A percentile compares a stretch with the other conserved stretches of the same genome.
phyloP scores from a whole-genome alignment of 2,113 vertebrate species.

The Melanocharis versteri region DNA sequence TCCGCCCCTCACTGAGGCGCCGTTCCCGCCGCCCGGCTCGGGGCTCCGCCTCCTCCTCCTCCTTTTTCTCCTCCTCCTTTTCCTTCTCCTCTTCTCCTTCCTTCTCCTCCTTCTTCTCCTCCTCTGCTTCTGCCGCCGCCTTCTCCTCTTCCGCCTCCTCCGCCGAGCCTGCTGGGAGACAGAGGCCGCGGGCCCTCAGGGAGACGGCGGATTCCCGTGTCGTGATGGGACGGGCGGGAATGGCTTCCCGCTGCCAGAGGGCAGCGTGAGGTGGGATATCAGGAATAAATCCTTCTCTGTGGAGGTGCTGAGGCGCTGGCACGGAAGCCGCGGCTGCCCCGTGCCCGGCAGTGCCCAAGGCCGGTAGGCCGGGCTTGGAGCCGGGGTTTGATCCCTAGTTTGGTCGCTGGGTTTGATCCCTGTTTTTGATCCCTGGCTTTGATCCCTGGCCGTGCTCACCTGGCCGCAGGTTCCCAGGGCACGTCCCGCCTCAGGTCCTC shows the following conservation, averaged over 20 bases:
- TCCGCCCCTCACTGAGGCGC: not conserved
- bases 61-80: not conserved
- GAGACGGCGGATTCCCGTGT: rapidly evolving
- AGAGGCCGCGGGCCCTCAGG: not conserved
- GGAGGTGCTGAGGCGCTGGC: not conserved
- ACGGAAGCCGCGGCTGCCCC: too few species aligned
- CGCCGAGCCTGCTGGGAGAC: not conserved
- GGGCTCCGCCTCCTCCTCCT: not conserved
- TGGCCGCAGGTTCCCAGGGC: not conserved
- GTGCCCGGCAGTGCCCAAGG: not conserved
- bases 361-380: too few species aligned
- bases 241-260: rapidly evolving
- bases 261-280: rapidly evolving
- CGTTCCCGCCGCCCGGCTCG: not conserved
- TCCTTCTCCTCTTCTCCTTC: not conserved
- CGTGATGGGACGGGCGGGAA: rapidly evolving
- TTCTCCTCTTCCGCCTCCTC: not conserved
- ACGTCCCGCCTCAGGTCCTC: constrained; percentile 7
- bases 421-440: rapidly evolving
- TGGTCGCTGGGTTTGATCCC: rapidly evolving
- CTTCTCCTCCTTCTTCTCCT: not conserved
- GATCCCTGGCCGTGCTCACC: constrained; percentile 31
- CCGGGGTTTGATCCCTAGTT: not conserved
- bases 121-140: not conserved
- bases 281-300: not conserved